Conservation (phyloP, 2,888 invertebrate genomes). For the Pachycephus smyrnensis region DNA sequence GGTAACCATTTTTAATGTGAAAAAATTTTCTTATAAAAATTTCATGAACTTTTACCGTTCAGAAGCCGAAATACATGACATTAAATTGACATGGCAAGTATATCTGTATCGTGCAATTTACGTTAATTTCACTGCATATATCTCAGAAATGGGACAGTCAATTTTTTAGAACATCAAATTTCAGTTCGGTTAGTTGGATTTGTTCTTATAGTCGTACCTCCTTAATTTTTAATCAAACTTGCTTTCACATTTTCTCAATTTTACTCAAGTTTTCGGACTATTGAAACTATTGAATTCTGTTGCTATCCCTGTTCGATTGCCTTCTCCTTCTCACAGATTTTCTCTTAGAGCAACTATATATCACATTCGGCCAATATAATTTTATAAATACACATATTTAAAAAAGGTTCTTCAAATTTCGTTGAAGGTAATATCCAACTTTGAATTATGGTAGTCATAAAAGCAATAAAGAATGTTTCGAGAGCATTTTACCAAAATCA, state of each 20-base stretch:
- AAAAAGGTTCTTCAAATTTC: background rate
- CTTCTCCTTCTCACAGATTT: background rate
- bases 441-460: background rate
- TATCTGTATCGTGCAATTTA: too few relatives aligned
- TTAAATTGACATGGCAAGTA: too few relatives aligned
- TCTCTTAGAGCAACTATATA: background rate
- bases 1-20: too few relatives aligned
- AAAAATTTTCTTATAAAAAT: too few relatives aligned
- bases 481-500: background rate
- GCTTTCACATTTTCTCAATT: background rate
- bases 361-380: background rate
- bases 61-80: too few relatives aligned
- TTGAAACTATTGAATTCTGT: background rate
- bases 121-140: too few relatives aligned
- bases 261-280: background rate
- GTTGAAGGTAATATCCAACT: background rate
- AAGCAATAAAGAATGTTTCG: background rate
- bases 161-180: too few relatives aligned
- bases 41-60: too few relatives aligned
- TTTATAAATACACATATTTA: background rate
- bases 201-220: too few relatives aligned
- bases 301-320: background rate
- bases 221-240: too few relatives aligned
- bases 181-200: too few relatives aligned
- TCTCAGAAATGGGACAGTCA: too few relatives aligned